Evolutionary conservation across 2,113 vertebrate species (phyloP).

Genomic region (Tragelaphus strepsiceros): DNA sequence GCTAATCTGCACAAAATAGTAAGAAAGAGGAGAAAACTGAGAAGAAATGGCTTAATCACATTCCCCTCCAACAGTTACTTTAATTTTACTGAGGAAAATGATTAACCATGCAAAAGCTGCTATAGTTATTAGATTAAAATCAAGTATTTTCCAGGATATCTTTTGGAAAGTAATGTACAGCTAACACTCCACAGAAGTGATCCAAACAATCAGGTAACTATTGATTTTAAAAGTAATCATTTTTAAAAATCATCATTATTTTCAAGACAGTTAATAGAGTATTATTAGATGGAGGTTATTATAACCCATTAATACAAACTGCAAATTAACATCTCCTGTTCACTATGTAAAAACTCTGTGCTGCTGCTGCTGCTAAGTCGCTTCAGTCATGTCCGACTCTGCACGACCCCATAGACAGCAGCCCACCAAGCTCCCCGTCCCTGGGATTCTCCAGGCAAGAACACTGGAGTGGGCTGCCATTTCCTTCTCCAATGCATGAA

Average conservation of each 20-base stretch:
- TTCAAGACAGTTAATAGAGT: not conserved
- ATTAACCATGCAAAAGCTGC: slow-evolving; percentile 1
- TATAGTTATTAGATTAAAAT: not conserved
- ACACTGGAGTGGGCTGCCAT: too few relatives aligned
- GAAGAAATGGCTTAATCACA: not conserved
- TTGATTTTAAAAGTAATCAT: not conserved
- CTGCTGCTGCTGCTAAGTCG: too few relatives aligned
- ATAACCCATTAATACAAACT: not conserved
- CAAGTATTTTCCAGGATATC: not conserved
- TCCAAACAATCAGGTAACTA: slow-evolving; percentile 9
- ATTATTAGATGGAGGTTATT: not conserved
- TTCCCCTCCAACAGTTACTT: not conserved
- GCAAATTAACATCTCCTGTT: not conserved
- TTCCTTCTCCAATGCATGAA: too few relatives aligned
- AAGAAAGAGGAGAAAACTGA: not conserved
- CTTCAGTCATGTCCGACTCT: not conserved
- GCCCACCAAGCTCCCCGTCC: too few relatives aligned
- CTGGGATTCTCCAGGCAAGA: too few relatives aligned
- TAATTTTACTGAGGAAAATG: slow-evolving; percentile 13
- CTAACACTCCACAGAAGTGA: not conserved
- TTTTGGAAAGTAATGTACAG: not conserved
- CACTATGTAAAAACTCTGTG: not conserved
- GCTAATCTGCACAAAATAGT: not conserved
- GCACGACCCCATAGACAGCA: fast-evolving
- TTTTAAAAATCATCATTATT: not conserved